A percentile compares a stretch with the other conserved stretches of the same genome.
Conservation (phyloP, 2,888 invertebrate genomes). For the Hypselothyrea guttata region DNA sequence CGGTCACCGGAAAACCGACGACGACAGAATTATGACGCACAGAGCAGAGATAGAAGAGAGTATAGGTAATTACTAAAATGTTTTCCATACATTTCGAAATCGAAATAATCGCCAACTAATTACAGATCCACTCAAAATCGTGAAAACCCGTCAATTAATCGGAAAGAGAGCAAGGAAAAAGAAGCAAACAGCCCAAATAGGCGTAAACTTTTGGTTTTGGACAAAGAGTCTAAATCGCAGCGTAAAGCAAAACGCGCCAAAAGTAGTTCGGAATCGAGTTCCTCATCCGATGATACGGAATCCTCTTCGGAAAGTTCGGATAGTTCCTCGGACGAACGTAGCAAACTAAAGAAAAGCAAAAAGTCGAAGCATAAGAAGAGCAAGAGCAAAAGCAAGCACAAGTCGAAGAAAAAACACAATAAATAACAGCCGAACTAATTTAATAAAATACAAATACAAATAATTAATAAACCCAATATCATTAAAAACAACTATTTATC, state of each 20-base stretch:
- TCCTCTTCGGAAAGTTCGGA: constrained; percentile 49
- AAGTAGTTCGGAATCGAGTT: constrained; percentile 44
- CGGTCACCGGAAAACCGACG: constrained; percentile 29
- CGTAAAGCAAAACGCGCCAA: constrained; percentile 53
- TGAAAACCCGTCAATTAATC: constrained; percentile 2
- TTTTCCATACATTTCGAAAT: neutral
- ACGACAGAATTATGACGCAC: constrained; percentile 12
- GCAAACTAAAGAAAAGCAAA: constrained; percentile 60
- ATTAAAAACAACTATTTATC: neutral
- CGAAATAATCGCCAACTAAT: neutral
- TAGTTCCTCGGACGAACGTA: constrained; percentile 62
- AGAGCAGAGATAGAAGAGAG: constrained; percentile 23
- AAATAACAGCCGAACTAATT: constrained; percentile 40
- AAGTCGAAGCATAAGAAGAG: constrained; percentile 59
- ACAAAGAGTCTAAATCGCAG: constrained; percentile 38
- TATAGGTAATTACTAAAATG: constrained; percentile 35
- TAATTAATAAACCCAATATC: constrained; percentile 31
- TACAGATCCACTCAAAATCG: constrained; percentile 4
- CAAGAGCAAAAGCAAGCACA: constrained; percentile 48
- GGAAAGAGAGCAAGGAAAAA: constrained; percentile 4
- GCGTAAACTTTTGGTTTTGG: constrained; percentile 15
- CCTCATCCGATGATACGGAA: constrained; percentile 41
- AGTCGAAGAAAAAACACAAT: constrained; percentile 58
- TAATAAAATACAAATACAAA: constrained; percentile 14
- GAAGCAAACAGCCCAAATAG: constrained; percentile 8